phyloP scores from a whole-genome alignment of 2,113 vertebrate genomes.

The Rhadina sibilatrix region DNA sequence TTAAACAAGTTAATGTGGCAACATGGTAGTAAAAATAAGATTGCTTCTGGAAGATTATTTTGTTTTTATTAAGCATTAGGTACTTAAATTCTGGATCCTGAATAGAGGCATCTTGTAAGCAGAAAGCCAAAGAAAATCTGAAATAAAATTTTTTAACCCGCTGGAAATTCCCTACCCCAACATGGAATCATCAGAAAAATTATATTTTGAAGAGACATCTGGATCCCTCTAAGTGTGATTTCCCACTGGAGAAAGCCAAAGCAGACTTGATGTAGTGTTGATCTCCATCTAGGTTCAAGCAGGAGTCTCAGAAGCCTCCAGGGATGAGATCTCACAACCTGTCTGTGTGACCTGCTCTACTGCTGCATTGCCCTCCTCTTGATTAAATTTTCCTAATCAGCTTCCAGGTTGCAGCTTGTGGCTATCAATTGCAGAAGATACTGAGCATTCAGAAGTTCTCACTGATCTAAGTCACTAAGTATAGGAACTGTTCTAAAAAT shows the following conservation, averaged over 20 bases:
- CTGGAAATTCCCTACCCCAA: not conserved
- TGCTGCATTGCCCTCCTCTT: not conserved
- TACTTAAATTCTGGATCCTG: not conserved
- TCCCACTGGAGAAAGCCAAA: not conserved
- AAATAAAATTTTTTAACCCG: not conserved
- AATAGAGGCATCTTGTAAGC: not conserved
- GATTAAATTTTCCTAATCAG: not conserved
- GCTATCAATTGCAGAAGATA: not conserved
- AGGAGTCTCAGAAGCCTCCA: not conserved
- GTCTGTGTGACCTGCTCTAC: not conserved
- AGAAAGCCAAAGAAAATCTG: not conserved
- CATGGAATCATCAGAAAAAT: not conserved
- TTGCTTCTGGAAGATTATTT: not conserved
- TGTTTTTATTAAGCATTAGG: not conserved
- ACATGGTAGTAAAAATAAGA: not conserved
- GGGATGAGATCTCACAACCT: not conserved
- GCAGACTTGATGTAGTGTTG: not conserved
- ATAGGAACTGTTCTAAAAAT: not conserved
- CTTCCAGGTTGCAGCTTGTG: not conserved
- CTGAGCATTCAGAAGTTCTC: not conserved
- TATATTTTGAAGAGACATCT: not conserved
- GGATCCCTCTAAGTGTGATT: not conserved
- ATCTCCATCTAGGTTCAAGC: not conserved
- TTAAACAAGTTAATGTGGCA: not conserved
- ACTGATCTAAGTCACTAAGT: not conserved